These are phyloP conservation scores for Botia kubotai DNA, from an alignment of 2,797 vertebrate species.

Conservation along the genomic window DNA sequence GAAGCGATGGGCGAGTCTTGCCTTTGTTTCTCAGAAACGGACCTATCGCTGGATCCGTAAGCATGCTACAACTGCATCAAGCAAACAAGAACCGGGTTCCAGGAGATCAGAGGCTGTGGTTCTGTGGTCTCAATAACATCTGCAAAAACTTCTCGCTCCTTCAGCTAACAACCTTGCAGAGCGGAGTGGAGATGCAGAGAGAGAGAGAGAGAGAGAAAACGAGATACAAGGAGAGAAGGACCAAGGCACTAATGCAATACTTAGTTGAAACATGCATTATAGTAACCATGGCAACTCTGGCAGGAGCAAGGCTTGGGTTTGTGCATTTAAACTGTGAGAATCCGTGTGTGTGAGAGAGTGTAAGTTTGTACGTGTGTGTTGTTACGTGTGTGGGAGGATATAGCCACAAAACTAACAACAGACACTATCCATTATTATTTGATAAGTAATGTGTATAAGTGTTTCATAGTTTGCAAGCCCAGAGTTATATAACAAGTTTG, in stretches of 20 bases:
- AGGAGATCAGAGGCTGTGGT: constrained; percentile 43
- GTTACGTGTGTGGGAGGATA: constrained; percentile 32
- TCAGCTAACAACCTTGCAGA: constrained; percentile 39
- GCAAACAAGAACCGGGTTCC: constrained; percentile 47
- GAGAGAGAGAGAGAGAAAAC: constrained; percentile 49
- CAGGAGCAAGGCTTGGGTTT: constrained; percentile 78
- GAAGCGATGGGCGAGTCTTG: constrained; percentile 12
- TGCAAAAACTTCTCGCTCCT: constrained; percentile 37
- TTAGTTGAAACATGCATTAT: constrained; percentile 84
- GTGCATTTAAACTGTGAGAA: constrained; percentile 70
- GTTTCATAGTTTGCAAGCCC: constrained; percentile 55
- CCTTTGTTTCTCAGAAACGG: constrained; percentile 34
- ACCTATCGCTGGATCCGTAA: constrained; percentile 20
- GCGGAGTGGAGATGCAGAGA: constrained; percentile 57
- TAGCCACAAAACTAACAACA: constrained; percentile 50
- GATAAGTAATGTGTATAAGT: constrained; percentile 24
- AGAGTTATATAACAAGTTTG: constrained; percentile 39
- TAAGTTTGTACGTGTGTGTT: constrained; percentile 44
- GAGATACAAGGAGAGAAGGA: constrained; percentile 60
- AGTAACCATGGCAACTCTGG: constrained; percentile 84
- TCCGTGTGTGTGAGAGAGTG: constrained; percentile 46
- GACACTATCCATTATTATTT: constrained; percentile 39
- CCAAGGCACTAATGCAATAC: constrained; percentile 81
- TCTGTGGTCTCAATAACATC: constrained; percentile 34
- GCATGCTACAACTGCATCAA: constrained; percentile 47